Conservation (phyloP, 2,113 vertebrate genomes). For the Sprattus sprattus region DNA sequence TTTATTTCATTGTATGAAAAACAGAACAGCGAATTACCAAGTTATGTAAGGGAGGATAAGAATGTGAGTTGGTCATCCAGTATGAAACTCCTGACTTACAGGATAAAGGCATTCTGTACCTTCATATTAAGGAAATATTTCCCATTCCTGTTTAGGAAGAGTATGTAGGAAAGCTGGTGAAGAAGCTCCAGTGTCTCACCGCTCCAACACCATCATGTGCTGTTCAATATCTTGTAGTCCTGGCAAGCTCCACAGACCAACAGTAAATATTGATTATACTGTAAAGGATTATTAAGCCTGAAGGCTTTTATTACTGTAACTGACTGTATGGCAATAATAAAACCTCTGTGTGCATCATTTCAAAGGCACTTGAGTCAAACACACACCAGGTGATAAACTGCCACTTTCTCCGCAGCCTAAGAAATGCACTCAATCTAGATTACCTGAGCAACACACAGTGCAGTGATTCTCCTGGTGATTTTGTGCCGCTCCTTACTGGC, state of each 20-base stretch:
- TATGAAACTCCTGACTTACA: too few relatives aligned
- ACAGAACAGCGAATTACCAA: not conserved
- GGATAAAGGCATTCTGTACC: not conserved
- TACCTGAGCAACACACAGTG: conserved; percentile 20
- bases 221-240: conserved; percentile 42
- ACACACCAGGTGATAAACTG: conserved; percentile 39
- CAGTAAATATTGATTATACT: conserved; percentile 53
- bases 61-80: not conserved
- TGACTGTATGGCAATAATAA: conserved; percentile 55
- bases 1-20: not conserved
- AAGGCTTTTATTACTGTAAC: conserved; percentile 51
- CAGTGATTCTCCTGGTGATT: not conserved
- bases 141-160: not conserved
- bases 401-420: conserved; percentile 27
- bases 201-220: conserved; percentile 7
- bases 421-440: conserved; percentile 21
- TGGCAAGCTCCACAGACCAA: conserved; percentile 31
- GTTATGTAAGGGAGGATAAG: not conserved
- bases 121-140: not conserved
- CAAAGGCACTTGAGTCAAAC: conserved; percentile 47
- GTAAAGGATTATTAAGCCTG: conserved; percentile 53
- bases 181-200: not conserved
- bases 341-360: conserved; percentile 47
- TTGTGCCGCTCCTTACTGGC: not conserved
- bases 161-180: not conserved